Base-by-base conservation (phyloP, 2,888 invertebrate species). In the Apoda limacodes region DNA sequence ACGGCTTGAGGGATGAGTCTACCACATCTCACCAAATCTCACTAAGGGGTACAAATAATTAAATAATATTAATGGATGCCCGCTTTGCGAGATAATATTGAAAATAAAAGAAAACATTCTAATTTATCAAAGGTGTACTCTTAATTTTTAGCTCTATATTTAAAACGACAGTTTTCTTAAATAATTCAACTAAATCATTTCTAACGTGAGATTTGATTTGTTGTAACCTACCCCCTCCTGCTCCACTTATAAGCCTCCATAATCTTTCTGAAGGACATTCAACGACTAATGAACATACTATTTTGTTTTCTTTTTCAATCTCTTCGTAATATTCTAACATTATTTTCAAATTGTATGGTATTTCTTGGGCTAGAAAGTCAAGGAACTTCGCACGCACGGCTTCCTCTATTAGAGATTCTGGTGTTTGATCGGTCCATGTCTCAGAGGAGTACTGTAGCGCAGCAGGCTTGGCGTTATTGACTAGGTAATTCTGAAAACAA, bases 311-410 rank as follows among this genome's bases (percentile, higher is more conserved):
- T 40, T 85, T 83, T 15, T 83, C 72, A 28, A 61, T 55, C 12
- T 82, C 71, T 43, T 87, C 85, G 46, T 84, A 86, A 55, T 86
- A 87, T 57, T 92, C 90, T 9, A 94, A 55, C 27, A 76, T 52
- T 5, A 87, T 80, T 36, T 82, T 72, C 3, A 96, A 56, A 22
- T 65, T 80, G 55, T 98, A 98, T 0, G 98, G 98, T 23, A 98
- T 84, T 75, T 97, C 94, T 44, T 93, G 84, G 0, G 89, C 86
- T 23, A 97, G 68, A 53, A 87, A 85, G 55, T 98, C 93, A 35
- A 98, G 63, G 22, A 97, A 82, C 45, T 90, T 90, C 2, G 95
- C 93, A 48, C 90, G 83, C 0, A 98, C 89, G 32, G 90, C 87
- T 45, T 88, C 85, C 28, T 85, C 74, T 35, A 93, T 88, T 13